These are phyloP conservation scores for Aradophagus sp. DNA, from an alignment of 1,140 invertebrate species.

Conservation along the genomic window DNA sequence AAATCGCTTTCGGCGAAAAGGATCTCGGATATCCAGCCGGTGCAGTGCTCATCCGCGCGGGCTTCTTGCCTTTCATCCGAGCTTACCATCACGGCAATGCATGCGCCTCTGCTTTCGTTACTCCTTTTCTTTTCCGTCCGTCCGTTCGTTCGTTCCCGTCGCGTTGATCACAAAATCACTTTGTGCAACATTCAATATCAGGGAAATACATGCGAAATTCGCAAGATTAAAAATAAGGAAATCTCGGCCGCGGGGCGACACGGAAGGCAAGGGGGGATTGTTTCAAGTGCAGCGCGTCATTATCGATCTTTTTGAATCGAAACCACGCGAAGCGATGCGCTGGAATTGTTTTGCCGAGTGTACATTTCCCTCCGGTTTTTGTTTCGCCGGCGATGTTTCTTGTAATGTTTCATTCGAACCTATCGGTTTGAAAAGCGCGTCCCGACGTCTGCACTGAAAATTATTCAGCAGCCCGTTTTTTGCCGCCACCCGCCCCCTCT, in stretches of 20 bases:
- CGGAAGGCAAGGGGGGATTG: too few relatives aligned
- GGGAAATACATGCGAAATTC: constrained; percentile 22
- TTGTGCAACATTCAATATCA: constrained; percentile 44
- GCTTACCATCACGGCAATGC: constrained; percentile 38
- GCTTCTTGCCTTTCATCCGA: constrained; percentile 48
- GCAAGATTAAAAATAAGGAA: constrained; percentile 1
- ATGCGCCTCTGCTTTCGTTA: constrained; percentile 17
- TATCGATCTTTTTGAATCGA: too few relatives aligned
- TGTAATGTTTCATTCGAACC: too few relatives aligned
- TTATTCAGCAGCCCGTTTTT: too few relatives aligned
- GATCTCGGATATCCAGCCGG: constrained; percentile 44
- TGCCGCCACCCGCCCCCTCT: too few relatives aligned
- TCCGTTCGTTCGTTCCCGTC: constrained; percentile 23
- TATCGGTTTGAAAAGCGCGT: too few relatives aligned
- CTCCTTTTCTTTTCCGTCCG: neutral
- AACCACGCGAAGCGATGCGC: too few relatives aligned
- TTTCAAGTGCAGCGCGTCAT: too few relatives aligned
- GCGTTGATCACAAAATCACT: constrained; percentile 47
- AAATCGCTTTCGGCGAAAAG: constrained; percentile 53
- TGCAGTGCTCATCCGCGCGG: constrained; percentile 47
- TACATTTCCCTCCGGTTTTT: too few relatives aligned
- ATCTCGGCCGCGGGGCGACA: constrained; percentile 7
- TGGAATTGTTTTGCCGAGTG: too few relatives aligned
- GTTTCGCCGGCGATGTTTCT: too few relatives aligned
- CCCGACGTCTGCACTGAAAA: too few relatives aligned